phyloP scores from a whole-genome alignment of 2,113 vertebrate genomes.

The Azemiops feae region DNA sequence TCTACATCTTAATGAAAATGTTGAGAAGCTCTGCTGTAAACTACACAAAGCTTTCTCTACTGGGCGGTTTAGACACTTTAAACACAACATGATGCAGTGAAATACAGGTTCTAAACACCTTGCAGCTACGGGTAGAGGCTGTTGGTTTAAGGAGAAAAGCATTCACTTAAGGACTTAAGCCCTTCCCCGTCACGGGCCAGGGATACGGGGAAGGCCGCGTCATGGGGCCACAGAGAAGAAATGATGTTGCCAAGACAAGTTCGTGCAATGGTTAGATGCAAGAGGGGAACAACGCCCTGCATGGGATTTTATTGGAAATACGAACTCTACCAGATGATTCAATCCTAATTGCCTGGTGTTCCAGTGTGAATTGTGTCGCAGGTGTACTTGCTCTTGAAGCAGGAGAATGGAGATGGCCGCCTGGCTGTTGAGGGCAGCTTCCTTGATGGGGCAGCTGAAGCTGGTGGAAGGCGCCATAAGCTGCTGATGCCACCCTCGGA shows the following conservation, averaged over 20 bases:
- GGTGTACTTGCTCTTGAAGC: neutral
- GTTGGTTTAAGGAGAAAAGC: neutral
- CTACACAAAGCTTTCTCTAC: neutral
- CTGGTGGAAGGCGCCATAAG: neutral
- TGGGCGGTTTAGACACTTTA: neutral
- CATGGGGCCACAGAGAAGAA: neutral
- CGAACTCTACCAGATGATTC: neutral
- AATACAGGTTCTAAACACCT: neutral
- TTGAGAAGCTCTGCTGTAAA: neutral
- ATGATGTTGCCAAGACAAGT: neutral
- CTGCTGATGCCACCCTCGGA: neutral
- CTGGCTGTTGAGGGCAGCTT: neutral
- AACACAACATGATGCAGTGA: neutral
- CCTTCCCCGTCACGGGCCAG: neutral
- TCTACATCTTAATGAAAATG: neutral
- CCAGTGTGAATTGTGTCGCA: neutral
- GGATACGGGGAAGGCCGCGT: neutral
- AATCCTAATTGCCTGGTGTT: neutral
- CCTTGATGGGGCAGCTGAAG: neutral
- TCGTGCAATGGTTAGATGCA: neutral
- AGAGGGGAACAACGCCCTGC: neutral
- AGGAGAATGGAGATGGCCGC: neutral
- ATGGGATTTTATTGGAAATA: neutral
- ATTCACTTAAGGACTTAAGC: neutral
- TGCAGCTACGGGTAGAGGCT: neutral